phyloP scores from a whole-genome alignment of 2,113 vertebrate species.

The Odocoileus virginianus region DNA sequence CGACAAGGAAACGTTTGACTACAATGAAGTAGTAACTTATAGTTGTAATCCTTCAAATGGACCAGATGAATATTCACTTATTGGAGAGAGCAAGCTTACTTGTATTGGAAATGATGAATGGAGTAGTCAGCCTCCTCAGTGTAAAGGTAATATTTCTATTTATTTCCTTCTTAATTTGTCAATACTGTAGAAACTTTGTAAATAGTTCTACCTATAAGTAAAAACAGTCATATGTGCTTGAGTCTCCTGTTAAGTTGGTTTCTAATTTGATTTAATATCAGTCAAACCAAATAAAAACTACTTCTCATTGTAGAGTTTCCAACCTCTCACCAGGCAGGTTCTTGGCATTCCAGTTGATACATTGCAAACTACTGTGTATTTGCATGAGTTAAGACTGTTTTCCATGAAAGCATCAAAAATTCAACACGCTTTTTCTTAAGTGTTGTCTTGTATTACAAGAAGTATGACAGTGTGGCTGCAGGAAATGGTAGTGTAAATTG shows the following conservation, averaged over 20 bases:
- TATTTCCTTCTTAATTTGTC: background rate
- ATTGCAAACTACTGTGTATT: background rate
- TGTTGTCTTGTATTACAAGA: background rate
- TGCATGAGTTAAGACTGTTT: background rate
- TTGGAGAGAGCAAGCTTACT: background rate
- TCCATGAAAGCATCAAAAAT: background rate
- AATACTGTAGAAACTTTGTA: background rate
- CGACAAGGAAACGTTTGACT: background rate
- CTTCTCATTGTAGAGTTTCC: background rate
- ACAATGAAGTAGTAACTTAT: conserved; percentile 70
- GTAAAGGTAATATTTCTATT: conserved; percentile 73
- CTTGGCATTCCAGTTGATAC: background rate
- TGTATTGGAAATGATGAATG: conserved; percentile 58
- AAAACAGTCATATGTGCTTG: background rate
- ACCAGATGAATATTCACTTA: conserved; percentile 17
- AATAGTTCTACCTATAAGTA: background rate
- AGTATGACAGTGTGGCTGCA: background rate
- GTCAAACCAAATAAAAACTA: background rate
- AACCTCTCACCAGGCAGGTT: background rate
- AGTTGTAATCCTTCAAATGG: background rate
- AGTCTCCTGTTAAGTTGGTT: background rate
- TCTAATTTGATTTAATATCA: background rate
- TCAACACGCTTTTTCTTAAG: background rate
- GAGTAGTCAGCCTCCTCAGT: conserved; percentile 66
- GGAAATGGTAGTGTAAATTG: background rate